Percentiles rank a stretch among this genome's conserved stretches.
Evolutionary conservation across 2,113 vertebrate species (phyloP).

Genomic region (Ailurus styani): DNA sequence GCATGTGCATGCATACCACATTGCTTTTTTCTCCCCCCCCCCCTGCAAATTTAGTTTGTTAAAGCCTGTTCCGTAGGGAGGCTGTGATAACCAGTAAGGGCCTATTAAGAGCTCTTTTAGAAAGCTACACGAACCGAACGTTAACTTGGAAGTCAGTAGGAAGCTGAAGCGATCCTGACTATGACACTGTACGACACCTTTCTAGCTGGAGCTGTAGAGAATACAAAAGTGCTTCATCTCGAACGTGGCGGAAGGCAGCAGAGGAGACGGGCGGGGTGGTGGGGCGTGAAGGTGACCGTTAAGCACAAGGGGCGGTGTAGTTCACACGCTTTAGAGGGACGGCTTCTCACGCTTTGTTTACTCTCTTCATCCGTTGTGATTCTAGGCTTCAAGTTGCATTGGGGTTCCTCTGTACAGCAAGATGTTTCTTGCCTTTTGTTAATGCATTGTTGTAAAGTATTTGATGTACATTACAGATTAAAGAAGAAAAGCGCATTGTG

Average conservation of each 20-base stretch:
- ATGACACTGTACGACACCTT: conserved; percentile 65
- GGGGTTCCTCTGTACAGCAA: conserved; percentile 89
- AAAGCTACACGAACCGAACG: conserved; percentile 74
- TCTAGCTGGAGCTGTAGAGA: conserved; percentile 75
- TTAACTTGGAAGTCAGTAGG: conserved; percentile 77
- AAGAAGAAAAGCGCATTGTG: conserved; percentile 89
- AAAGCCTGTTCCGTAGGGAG: conserved; percentile 89
- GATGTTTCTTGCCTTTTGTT: conserved; percentile 94
- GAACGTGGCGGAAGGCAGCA: conserved; percentile 76
- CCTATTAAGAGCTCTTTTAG: conserved; percentile 77
- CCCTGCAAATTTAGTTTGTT: conserved; percentile 89
- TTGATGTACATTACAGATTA: conserved; percentile 96
- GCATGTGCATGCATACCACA: conserved; percentile 99
- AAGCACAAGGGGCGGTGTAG: conserved; percentile 87
- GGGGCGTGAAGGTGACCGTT: conserved; percentile 76
- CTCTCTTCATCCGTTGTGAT: conserved; percentile 89
- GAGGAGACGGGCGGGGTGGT: conserved; percentile 69
- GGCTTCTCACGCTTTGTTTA: conserved; percentile 89
- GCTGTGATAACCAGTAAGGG: conserved; percentile 82
- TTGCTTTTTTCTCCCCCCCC: conserved; percentile 79
- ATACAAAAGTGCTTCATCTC: conserved; percentile 71
- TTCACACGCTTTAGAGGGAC: conserved; percentile 87
- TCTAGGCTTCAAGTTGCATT: conserved; percentile 90
- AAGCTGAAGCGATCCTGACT: conserved; percentile 74
- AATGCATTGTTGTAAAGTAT: conserved; percentile 99